A percentile compares a stretch with the other conserved stretches of the same genome.
Conservation (phyloP, 30 jellyfish, hydroid and myxozoan species). For the Pseudorhiza aurosa region DNA sequence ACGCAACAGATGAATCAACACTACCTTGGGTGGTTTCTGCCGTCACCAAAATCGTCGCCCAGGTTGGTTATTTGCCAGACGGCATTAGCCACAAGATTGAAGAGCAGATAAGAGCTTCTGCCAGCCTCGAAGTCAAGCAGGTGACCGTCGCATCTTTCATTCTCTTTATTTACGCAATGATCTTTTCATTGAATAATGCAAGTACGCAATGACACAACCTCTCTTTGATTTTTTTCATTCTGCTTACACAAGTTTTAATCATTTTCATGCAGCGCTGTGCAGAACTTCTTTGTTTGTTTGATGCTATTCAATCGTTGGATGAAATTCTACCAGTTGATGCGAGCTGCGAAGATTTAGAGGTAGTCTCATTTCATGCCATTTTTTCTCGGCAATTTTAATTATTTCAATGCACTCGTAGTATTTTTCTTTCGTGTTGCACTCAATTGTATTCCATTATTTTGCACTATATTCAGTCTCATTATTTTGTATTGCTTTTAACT, state of each 20-base stretch:
- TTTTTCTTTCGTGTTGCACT: neutral
- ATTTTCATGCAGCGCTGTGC: constrained; percentile 78
- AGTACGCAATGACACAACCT: too few relatives aligned
- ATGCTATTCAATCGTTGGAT: constrained; percentile 12
- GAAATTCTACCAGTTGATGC: constrained; percentile 68
- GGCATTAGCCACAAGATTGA: constrained; percentile 1
- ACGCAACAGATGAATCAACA: constrained; percentile 56
- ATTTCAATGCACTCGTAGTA: too few relatives aligned
- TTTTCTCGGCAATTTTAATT: neutral
- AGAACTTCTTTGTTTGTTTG: constrained; percentile 40
- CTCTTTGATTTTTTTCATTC: too few relatives aligned
- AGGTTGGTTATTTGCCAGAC: constrained; percentile 33
- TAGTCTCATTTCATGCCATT: neutral
- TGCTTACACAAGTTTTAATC: too few relatives aligned
- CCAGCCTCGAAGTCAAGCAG: constrained; percentile 49
- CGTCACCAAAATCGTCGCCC: constrained; percentile 55
- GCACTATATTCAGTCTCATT: neutral
- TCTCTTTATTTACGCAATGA: too few relatives aligned
- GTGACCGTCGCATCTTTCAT: too few relatives aligned
- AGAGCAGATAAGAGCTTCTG: constrained; percentile 6
- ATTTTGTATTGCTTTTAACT: too few relatives aligned
- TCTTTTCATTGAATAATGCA: too few relatives aligned
- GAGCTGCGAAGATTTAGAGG: constrained; percentile 73
- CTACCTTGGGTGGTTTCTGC: constrained; percentile 81
- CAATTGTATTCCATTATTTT: neutral